Conservation (phyloP, 2,797 vertebrate species). For the Muraenolepis orangiensis region DNA sequence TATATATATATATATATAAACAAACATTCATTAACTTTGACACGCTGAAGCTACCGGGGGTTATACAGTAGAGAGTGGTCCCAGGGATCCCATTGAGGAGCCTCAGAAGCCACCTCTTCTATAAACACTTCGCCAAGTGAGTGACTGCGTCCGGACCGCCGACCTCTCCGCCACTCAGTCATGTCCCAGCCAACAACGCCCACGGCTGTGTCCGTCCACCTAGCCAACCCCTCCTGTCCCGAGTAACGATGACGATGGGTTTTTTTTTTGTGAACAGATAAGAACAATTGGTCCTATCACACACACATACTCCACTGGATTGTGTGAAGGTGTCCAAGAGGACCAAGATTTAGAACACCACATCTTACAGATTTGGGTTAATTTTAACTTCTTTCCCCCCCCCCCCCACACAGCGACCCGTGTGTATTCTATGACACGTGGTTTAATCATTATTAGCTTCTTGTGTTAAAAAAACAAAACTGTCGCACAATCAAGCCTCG, state of each 20-base stretch:
- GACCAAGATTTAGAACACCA: neutral
- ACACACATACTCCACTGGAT: neutral
- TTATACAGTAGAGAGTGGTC: neutral
- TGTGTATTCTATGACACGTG: neutral
- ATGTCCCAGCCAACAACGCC: too few relatives aligned
- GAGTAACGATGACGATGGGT: neutral
- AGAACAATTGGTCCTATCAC: neutral
- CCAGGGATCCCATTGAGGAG: slow-evolving; percentile 2
- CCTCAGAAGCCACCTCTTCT: neutral
- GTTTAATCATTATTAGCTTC: neutral
- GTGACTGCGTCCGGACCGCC: neutral
- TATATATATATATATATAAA: neutral
- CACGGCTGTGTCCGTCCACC: neutral
- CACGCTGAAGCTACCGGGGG: neutral
- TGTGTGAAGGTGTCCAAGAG: neutral
- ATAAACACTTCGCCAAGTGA: neutral
- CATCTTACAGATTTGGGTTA: neutral
- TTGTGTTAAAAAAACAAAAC: neutral
- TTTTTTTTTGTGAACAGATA: neutral
- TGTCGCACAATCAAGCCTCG: neutral
- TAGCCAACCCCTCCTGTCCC: neutral
- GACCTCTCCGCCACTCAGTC: too few relatives aligned
- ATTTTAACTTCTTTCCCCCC: neutral
- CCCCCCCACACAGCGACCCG: neutral
- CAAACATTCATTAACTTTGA: neutral